Conservation (phyloP, 1,140 invertebrate species). For the Chionoecetes opilio region DNA sequence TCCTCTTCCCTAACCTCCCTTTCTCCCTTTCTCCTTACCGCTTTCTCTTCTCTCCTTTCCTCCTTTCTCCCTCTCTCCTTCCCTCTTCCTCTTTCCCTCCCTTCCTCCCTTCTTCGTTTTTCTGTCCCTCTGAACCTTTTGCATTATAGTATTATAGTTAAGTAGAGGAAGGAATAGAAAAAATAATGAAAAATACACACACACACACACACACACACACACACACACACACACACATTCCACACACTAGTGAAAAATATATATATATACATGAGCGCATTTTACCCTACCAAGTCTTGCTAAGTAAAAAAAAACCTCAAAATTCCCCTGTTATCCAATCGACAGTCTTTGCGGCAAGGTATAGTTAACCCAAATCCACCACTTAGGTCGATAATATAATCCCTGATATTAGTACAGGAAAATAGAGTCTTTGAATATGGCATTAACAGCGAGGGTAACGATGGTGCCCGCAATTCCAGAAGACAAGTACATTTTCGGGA, state of each 20-base stretch:
- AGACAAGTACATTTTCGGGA: neutral
- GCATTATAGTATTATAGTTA: too few relatives aligned
- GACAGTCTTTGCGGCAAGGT: neutral
- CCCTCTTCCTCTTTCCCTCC: neutral
- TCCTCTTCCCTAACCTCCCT: neutral
- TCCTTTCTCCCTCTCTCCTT: neutral
- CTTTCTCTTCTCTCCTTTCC: too few relatives aligned
- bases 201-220: constrained; percentile 38
- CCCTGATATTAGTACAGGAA: neutral
- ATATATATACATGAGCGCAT: neutral
- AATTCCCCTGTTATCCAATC: neutral
- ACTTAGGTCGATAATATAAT: neutral
- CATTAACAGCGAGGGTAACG: neutral
- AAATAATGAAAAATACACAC: neutral
- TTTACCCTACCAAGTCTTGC: too few relatives aligned
- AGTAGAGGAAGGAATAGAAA: too few relatives aligned
- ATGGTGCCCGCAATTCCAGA: neutral
- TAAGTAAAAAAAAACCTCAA: too few relatives aligned
- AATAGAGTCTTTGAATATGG: neutral
- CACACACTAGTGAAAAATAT: too few relatives aligned
- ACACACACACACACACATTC: constrained; percentile 46
- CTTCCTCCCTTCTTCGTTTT: neutral
- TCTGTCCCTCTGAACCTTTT: too few relatives aligned
- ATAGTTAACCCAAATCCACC: neutral
- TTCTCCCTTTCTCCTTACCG: too few relatives aligned